Base-by-base conservation (phyloP, 2,888 invertebrate species). In the Meiosimyza platycephala region DNA sequence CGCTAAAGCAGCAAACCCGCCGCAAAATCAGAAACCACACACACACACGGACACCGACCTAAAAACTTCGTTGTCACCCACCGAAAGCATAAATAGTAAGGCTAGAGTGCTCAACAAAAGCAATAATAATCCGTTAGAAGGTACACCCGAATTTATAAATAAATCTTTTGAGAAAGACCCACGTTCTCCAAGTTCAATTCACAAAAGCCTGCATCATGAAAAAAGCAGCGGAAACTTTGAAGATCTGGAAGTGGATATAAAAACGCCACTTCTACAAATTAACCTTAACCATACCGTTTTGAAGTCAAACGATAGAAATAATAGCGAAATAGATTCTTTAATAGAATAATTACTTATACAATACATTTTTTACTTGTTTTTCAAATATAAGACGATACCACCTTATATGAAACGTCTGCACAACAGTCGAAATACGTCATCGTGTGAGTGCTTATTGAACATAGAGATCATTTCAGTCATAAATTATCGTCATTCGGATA, bases 201-300 rank as follows among this genome's bases (percentile, higher is more conserved):
- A 18, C 16, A 22, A 16, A 22, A 63, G 18, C 18, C 15, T 7
- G 4, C 48, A 50, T 6, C 70, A 54, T 18, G 47, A 51, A 11
- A 70, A 70, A 63, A 18, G 54, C 22, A 62, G 18, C n/a, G 62
- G 47, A 59, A 16, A 51, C 48, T 60, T 68, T 9, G 79, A 77
- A 15, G 78, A 79, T 2, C 16, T 76, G 11, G 85, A 85, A 72
- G 80, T 72, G 54, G 85, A 85, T 69, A 80, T 85, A 11, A 85
- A 85, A 80, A 84, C 84, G 57, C 85, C 85, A 48, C 76, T 85
- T 28, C 74, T 85, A 18, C 83, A 84, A 76, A 76, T 80, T 0
- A 83, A 81, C 47, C 16, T 40, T 40, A 63, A 54, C 9, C 63
- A 50, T 22, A 5, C 50, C 11, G 12, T n/a, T 50, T 13, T 28